Evolutionary conservation across 1,140 invertebrate genomes (phyloP).

Genomic region (Euschistus heros): DNA sequence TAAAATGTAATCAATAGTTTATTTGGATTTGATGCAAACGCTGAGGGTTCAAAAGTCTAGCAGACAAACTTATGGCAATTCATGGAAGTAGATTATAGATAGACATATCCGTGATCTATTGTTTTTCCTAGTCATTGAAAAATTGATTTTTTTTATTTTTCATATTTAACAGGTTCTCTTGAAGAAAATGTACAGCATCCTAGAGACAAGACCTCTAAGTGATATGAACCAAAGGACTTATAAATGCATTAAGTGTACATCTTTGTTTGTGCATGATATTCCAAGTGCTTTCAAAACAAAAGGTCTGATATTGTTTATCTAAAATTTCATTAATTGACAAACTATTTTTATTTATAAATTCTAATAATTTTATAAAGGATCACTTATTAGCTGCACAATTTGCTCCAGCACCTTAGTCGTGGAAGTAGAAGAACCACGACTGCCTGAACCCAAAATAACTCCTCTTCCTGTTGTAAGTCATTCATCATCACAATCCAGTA

Average conservation of each 20-base stretch:
- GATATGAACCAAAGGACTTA: slow-evolving; percentile 43
- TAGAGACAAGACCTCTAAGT: slow-evolving; percentile 41
- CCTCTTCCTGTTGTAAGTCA: slow-evolving; percentile 27
- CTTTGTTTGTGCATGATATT: slow-evolving; percentile 37
- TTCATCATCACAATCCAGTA: slow-evolving; percentile 34
- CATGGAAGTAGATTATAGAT: no score
- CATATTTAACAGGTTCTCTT: slow-evolving; percentile 39
- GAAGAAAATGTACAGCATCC: slow-evolving; percentile 38
- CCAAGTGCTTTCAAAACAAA: slow-evolving; percentile 10
- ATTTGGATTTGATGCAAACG: no score
- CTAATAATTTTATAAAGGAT: slow-evolving; percentile 31
- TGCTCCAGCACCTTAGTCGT: slow-evolving; percentile 47
- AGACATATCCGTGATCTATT: no score
- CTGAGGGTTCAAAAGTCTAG: no score
- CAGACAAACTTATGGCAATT: no score
- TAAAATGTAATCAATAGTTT: no score
- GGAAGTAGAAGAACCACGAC: slow-evolving; percentile 35
- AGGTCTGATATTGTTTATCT: neutral
- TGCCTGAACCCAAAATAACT: slow-evolving; percentile 20
- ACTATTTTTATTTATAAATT: no score
- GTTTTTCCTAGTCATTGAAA: no score
- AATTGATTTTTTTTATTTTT: no score
- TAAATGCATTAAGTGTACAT: slow-evolving; percentile 50
- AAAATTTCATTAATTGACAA: neutral
- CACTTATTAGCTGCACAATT: slow-evolving; percentile 41